These are phyloP conservation scores for Anniella stebbinsi DNA, from an alignment of 2,797 vertebrate species.

Conservation along the genomic window DNA sequence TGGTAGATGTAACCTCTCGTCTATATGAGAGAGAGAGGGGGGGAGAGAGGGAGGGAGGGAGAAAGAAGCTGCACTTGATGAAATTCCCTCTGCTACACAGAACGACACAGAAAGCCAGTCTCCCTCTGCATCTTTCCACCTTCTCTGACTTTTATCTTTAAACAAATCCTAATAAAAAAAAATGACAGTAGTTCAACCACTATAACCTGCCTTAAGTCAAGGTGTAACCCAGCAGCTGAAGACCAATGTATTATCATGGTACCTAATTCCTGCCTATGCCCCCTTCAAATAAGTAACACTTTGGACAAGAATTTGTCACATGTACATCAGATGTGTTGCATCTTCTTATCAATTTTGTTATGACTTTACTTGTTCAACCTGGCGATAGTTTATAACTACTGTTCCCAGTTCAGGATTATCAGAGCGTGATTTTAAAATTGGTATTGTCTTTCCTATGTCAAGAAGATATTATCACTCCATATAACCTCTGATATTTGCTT, in stretches of 20 bases:
- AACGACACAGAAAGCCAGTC: not conserved
- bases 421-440: not conserved
- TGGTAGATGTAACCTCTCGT: not conserved
- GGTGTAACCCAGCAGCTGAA: not conserved
- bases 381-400: too few species aligned
- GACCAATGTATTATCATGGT: not conserved
- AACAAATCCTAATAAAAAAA: not conserved
- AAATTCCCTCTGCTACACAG: too few species aligned
- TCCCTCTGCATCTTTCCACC: not conserved
- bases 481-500: conserved; percentile 41
- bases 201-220: not conserved
- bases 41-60: too few species aligned
- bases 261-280: not conserved
- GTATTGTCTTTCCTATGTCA: conserved; percentile 12
- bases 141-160: not conserved
- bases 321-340: too few species aligned
- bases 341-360: not conserved
- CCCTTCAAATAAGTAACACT: not conserved
- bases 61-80: too few species aligned
- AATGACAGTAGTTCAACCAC: not conserved
- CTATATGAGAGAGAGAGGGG: too few species aligned
- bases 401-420: not conserved
- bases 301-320: not conserved
- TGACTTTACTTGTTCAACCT: not conserved
- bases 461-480: not conserved